These are phyloP conservation scores for Chrysodeixis includens DNA, from an alignment of 2,888 invertebrate species.

Conservation along the genomic window DNA sequence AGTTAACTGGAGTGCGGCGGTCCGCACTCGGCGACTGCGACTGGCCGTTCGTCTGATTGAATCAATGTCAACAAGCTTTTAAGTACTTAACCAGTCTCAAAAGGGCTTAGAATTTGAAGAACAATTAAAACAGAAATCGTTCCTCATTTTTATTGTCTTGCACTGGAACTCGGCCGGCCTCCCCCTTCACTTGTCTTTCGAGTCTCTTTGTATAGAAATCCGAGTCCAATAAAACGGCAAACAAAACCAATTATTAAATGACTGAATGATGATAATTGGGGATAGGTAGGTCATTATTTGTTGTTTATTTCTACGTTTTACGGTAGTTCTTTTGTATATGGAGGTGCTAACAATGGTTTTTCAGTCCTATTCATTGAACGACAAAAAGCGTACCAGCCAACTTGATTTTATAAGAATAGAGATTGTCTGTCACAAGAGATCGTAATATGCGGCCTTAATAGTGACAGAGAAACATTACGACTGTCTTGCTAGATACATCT, in stretches of 20 bases:
- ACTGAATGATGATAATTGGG: not conserved
- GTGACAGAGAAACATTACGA: conserved; percentile 10
- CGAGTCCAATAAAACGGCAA: conserved; percentile 6
- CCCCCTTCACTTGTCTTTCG: not conserved
- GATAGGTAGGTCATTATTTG: not conserved
- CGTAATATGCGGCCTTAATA: conserved; percentile 16
- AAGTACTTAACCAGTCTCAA: conserved; percentile 13
- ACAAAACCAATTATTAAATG: not conserved
- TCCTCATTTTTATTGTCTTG: conserved; percentile 7
- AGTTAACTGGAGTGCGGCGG: conserved; percentile 19
- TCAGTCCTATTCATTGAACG: not conserved
- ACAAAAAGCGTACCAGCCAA: not conserved
- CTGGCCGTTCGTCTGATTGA: conserved; percentile 12
- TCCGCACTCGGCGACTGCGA: conserved; percentile 13
- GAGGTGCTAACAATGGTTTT: not conserved
- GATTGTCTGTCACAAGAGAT: conserved; percentile 13
- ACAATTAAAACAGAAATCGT: conserved; percentile 16
- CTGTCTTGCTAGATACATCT: conserved; percentile 10
- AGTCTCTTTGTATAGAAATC: not conserved
- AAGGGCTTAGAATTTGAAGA: conserved; percentile 14
- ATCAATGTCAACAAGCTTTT: conserved; percentile 29
- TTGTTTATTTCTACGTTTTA: not conserved
- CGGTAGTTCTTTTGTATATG: not conserved
- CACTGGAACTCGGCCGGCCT: not conserved
- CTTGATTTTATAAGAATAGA: conserved; percentile 14